Evolutionary conservation across 2,888 invertebrate species (phyloP).

Genomic region (Hofmannophila pseudospretella): DNA sequence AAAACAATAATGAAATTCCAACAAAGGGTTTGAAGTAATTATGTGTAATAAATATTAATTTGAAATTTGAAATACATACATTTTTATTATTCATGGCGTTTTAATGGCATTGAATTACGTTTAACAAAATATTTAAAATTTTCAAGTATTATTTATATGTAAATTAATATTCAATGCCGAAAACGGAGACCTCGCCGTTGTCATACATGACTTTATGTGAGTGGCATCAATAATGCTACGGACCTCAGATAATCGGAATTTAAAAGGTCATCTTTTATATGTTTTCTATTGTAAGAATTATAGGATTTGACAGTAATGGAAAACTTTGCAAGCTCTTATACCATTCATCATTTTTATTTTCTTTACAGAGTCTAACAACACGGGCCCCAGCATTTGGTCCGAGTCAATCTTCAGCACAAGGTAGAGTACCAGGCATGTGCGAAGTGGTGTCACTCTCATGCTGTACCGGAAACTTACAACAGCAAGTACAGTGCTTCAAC

Average conservation of each 20-base stretch:
- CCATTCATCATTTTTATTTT: too few species aligned
- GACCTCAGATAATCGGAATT: too few species aligned
- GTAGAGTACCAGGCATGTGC: constrained; percentile 32
- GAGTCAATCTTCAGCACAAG: neutral
- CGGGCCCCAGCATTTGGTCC: neutral
- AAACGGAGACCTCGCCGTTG: neutral
- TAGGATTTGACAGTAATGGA: too few species aligned
- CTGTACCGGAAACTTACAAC: constrained; percentile 29
- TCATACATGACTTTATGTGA: neutral
- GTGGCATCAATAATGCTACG: neutral
- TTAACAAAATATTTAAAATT: neutral
- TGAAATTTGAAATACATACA: too few species aligned
- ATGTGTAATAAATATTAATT: too few species aligned
- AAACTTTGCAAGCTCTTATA: too few species aligned
- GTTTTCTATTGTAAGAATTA: too few species aligned
- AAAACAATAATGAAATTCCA: neutral
- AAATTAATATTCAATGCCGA: constrained; percentile 1
- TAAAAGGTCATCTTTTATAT: neutral
- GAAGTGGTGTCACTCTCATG: constrained; percentile 51
- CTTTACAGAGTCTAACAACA: neutral
- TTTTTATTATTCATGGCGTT: too few species aligned
- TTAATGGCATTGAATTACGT: too few species aligned
- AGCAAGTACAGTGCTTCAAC: constrained; percentile 40
- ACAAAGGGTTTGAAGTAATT: too few species aligned
- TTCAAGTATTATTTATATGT: neutral